Base-by-base conservation (phyloP, 2,888 invertebrate genomes). In the Cetonia aurata region DNA sequence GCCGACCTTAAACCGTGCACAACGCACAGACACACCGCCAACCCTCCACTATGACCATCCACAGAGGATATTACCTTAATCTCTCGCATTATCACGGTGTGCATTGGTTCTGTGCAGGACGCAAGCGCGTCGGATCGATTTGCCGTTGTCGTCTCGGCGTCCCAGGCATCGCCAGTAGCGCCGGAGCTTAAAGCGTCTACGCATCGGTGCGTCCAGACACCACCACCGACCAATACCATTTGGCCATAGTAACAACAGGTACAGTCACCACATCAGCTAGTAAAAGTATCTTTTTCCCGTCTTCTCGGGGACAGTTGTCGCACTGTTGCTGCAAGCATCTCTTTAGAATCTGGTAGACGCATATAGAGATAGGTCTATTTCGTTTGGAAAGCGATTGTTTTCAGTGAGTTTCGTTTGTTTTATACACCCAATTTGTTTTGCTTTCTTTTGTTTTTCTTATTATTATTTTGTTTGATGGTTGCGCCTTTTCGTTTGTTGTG, bases 111-210 rank as follows among this genome's bases (percentile, higher is more conserved):
- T 69, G 69, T 60, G 65, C 71, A 77, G 75, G 76, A 81, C 84
- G 81, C 88, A 87, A 3, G 88, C 86, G 66, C 86, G 87, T 50
- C 86, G 86, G 48, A 83, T 83, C 84, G 83, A 83, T 83, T 88
- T 82, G 48, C 87, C 89, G 79, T 57, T 57, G 57, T 88, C 88
- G 79, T 88, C 83, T 73, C 88, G 83, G 75, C 87, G 62, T 70
- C 87, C 82, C 87, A 6, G 2, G 86, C 86, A 80, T 86, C 85
- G 70, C 87, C 88, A 82, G 86, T 86, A 0, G 85, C 85, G 6
- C 85, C 84, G 9, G 86, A 83, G 76, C 87, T 81, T 0, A 86
- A 86, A 10, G 86, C 86, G 17, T 86, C 86, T 86, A 86, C 86
- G 3, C 77, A 75, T 72, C 76, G 75, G 72, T 74, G 62, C 69